phyloP scores from a whole-genome alignment of 2,888 invertebrate species.

The Melieria crassipennis region DNA sequence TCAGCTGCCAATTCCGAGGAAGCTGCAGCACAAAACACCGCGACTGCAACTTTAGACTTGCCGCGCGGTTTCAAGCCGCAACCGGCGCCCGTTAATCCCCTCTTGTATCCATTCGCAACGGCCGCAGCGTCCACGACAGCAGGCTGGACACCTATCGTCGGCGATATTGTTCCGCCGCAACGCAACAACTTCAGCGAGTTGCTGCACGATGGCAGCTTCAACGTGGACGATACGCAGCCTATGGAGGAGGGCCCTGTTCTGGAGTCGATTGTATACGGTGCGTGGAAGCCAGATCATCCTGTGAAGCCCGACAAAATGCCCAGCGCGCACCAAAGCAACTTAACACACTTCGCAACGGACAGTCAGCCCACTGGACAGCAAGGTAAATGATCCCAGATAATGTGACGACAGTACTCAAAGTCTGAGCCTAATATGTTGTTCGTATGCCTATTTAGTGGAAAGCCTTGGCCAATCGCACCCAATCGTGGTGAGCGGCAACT shows the following conservation, averaged over 20 bases:
- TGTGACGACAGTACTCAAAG: neutral
- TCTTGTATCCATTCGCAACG: slow-evolving; percentile 43
- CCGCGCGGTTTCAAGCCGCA: slow-evolving; percentile 45
- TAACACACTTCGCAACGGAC: too few relatives aligned
- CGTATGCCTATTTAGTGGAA: neutral
- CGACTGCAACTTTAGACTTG: slow-evolving; percentile 33
- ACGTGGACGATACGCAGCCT: slow-evolving; percentile 20
- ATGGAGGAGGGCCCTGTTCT: slow-evolving; percentile 40
- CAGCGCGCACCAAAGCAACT: too few relatives aligned
- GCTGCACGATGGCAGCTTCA: slow-evolving; percentile 21
- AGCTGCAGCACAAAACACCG: neutral
- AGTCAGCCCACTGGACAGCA: slow-evolving; percentile 35
- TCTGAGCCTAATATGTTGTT: neutral
- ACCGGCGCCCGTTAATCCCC: slow-evolving; percentile 39
- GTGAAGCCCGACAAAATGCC: slow-evolving; percentile 42
- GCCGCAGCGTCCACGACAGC: neutral
- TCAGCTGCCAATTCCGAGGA: neutral
- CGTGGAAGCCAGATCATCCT: slow-evolving; percentile 57
- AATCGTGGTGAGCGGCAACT: neutral
- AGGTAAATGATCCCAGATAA: slow-evolving; percentile 27
- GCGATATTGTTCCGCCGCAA: neutral
- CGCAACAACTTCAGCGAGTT: slow-evolving; percentile 22
- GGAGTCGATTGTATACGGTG: slow-evolving; percentile 56
- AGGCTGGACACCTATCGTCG: slow-evolving; percentile 39
- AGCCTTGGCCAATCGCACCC: neutral